Base-by-base conservation (phyloP, 2,113 vertebrate species). In the Brienomyrus longianalis region DNA sequence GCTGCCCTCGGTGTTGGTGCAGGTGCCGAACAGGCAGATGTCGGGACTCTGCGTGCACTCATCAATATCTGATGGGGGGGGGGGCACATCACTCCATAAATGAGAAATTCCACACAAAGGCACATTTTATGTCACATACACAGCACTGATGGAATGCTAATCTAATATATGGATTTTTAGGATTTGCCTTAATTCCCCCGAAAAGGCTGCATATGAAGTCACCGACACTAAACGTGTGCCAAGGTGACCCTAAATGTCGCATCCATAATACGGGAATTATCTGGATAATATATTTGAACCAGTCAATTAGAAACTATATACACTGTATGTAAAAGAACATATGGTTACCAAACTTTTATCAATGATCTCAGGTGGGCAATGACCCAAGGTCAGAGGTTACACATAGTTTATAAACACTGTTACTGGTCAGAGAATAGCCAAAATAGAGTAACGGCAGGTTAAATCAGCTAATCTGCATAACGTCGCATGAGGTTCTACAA, bases 1-100 rank as follows among this genome's bases (percentile, higher is more conserved):
- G 93, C 98, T 98, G 91, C 98, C 98, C 50, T 95, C 95, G 0
- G 96, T 98, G 95, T 99, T 99, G 92, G 96, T 96, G 92, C 98
- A 99, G 8, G 97, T 98, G 66, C 98, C 98, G 93, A 98, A 93
- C 17, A 94, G 95, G 91, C 98, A 99, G 43, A 97, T 97, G 92
- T 98, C 97, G 77, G 97, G 96, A 21, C 95, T 95, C 92, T 97
- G 96, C 66, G 95, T 93, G 91, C 98, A 99, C 80, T 99, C 98
- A 89, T 99, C 96, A 70, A 98, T 98, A 94, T 99, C 98, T 99
- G 93, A 84, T 7, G 21, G 59, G 52, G 9, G 51, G 0, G 51
- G 13, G 51, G 3, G 48, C 1, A 59, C n/a, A 31, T 70, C 62
- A 31, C 62, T 70, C 10, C 27, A 1, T 70, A 70, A 31, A 70